These are phyloP conservation scores for Polydrusus pterygomalis DNA, from an alignment of 2,888 invertebrate genomes.

Conservation along the genomic window DNA sequence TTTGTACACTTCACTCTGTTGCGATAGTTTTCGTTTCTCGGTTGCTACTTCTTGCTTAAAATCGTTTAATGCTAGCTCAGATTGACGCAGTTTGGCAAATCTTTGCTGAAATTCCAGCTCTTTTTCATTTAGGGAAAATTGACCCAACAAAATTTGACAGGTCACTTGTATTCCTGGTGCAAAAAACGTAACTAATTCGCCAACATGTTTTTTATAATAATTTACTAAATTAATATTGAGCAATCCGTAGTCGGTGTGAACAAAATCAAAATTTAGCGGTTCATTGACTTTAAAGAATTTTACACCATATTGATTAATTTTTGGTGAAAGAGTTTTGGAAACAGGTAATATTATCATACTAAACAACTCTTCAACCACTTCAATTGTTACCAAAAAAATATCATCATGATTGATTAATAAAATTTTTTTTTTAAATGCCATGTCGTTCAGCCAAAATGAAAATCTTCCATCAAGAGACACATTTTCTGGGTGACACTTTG, in stretches of 20 bases:
- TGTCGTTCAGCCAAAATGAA: neutral
- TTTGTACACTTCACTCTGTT: too few species aligned
- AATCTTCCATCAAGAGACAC: neutral
- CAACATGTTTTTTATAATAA: neutral
- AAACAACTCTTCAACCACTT: neutral
- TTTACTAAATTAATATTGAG: neutral
- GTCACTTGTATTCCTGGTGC: neutral
- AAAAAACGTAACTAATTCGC: neutral
- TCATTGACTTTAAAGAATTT: neutral
- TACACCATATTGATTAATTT: slow-evolving; percentile 2
- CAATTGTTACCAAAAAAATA: neutral
- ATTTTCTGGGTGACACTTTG: slow-evolving; percentile 4
- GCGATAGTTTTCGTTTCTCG: too few species aligned
- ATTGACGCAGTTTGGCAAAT: neutral
- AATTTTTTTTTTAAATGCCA: neutral
- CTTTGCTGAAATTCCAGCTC: neutral
- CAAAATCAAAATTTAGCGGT: neutral
- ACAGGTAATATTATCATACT: neutral
- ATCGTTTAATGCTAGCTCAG: neutral
- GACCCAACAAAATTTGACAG: neutral
- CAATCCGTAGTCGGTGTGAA: slow-evolving; percentile 7
- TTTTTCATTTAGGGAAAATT: slow-evolving; percentile 5
- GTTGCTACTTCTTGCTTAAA: too few species aligned
- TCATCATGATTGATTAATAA: neutral
- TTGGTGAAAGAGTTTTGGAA: neutral